phyloP scores from a whole-genome alignment of 2,113 vertebrate species.

The Craseonycteris thonglongyai region DNA sequence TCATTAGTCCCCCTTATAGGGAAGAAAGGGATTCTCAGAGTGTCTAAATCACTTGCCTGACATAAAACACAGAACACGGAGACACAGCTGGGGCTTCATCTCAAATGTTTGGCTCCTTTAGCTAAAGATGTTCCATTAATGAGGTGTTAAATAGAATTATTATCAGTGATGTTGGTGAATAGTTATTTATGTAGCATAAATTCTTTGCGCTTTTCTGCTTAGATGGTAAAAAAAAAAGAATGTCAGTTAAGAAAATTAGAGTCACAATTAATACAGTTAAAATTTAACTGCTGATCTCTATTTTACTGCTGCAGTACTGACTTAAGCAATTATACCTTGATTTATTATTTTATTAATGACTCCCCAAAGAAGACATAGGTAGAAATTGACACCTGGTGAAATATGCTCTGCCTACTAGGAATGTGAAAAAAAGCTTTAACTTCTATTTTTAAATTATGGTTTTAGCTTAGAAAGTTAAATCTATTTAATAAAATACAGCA shows the following conservation, averaged over 20 bases:
- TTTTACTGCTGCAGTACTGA: background rate
- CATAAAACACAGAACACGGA: background rate
- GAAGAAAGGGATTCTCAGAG: background rate
- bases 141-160: background rate
- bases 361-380: background rate
- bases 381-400: background rate
- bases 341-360: slow-evolving; percentile 1
- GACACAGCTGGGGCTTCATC: background rate
- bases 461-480: background rate
- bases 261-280: background rate
- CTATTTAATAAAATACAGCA: background rate
- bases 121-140: background rate
- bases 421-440: background rate
- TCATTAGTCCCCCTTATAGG: background rate
- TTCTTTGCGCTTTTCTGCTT: background rate
- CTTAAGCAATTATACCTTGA: background rate
- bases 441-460: background rate
- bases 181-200: background rate
- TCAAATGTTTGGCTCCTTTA: background rate
- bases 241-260: background rate
- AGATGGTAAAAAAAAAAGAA: background rate
- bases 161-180: background rate
- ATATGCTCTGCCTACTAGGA: background rate
- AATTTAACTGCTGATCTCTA: background rate
- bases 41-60: background rate